Evolutionary conservation across 2,113 vertebrate species (phyloP).

Genomic region (Phalacrocorax pelagicus): DNA sequence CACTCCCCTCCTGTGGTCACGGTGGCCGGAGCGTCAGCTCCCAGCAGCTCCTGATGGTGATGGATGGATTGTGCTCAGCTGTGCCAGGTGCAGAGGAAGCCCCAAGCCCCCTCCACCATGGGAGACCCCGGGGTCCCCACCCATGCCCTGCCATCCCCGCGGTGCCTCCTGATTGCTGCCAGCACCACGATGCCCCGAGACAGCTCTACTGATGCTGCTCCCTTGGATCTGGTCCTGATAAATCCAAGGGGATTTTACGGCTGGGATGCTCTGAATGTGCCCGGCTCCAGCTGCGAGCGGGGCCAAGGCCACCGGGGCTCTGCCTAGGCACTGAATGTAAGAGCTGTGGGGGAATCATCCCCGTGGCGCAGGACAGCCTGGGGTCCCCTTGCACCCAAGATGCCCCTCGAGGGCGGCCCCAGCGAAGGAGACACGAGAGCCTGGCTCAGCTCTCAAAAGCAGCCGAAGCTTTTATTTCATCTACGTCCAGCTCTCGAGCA

Average conservation of each 20-base stretch:
- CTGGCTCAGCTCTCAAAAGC: constrained; percentile 36
- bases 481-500: background rate
- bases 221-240: background rate
- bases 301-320: background rate
- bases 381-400: background rate
- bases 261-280: background rate
- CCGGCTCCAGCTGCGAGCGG: background rate
- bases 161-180: background rate
- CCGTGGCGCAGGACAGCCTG: rapidly evolving
- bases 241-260: background rate
- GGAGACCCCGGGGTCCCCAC: background rate
- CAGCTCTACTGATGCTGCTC: background rate
- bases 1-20: background rate
- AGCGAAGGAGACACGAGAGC: background rate
- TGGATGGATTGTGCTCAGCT: background rate
- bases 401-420: background rate
- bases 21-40: background rate
- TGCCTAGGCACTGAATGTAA: rapidly evolving
- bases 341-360: background rate
- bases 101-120: rapidly evolving
- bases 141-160: rapidly evolving
- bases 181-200: rapidly evolving
- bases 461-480: constrained; percentile 58
- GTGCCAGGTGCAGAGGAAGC: rapidly evolving
- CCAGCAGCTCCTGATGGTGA: background rate